Base-by-base conservation (phyloP, 2,113 vertebrate species). In the Prunella himalayana region DNA sequence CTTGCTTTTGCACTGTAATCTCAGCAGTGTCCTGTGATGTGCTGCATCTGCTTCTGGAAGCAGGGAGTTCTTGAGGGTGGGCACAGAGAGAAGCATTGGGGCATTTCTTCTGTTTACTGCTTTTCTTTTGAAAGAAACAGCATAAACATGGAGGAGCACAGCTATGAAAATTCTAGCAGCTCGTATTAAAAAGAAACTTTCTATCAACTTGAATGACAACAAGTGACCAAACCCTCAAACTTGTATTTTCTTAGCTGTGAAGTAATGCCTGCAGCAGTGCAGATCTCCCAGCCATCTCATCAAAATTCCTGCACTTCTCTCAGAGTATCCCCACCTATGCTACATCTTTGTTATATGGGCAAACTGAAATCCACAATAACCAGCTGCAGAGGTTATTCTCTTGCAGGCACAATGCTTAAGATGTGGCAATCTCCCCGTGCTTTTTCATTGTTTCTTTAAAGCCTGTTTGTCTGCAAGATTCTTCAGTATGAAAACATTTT, bases 401-500 rank as follows among this genome's bases (percentile, higher is more conserved):
- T 81, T 45, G 61, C 41, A 93, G 75, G 44, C 16, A 8, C 44
- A 60, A 10, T 11, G 30, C 49, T 61, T 45, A 50, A 57, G 64
- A 86, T 61, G 51, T 45, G 72, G n/a, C 11, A 71, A 73, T 44
- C 37, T 78, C 76, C 70, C n/a, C 2, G 2, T 1, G 12, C 15
- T 93, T 86, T 94, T 87, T 28, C 79, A 79, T 71, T 49, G 33
- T 90, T 93, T 82, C 87, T 76, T 91, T 84, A 83, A 94, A 87
- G 79, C 28, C 54, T 83, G 41, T 90, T 96, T 93, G 47, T 87
- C 73, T 91, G 61, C 31, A 81, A 82, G 54, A 73, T 71, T 85
- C 31, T 90, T 81, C 68, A 78, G 78, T 47, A 86, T 49, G 45
- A 95, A 92, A 96, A 95, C 64, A 94, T 93, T 83, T 76, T 82